These are phyloP conservation scores for Lasiurus cinereus DNA, from an alignment of 2,113 vertebrate species.

Conservation along the genomic window DNA sequence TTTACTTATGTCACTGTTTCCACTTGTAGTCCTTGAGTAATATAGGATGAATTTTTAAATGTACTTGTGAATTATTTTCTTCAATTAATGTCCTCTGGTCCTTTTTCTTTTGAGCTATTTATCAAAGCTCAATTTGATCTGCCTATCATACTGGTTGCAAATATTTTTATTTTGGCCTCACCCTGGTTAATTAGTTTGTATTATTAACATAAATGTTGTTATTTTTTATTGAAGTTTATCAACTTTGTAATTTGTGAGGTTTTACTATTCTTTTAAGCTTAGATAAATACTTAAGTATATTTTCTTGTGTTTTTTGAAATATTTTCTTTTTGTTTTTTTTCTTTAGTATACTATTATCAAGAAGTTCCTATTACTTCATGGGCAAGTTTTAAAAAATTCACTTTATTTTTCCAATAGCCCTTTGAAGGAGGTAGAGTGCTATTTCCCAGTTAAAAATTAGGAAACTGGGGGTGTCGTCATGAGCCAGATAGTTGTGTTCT, in stretches of 20 bases:
- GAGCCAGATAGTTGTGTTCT: background rate
- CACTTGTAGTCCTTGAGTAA: background rate
- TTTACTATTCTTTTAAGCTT: constrained; percentile 46
- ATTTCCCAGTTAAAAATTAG: background rate
- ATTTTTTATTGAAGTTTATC: background rate
- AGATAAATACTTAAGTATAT: constrained; percentile 29
- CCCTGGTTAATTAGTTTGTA: background rate
- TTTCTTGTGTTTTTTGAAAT: constrained; percentile 49
- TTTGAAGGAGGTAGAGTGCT: no score
- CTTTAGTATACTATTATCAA: background rate
- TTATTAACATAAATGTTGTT: background rate
- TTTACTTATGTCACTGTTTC: background rate
- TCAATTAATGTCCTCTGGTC: background rate
- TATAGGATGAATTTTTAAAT: background rate
- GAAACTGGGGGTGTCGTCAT: background rate
- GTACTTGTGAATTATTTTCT: constrained; percentile 9
- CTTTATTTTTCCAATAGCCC: no score
- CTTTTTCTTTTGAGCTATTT: background rate
- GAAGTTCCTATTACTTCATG: background rate
- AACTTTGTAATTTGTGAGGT: background rate
- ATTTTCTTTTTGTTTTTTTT: background rate
- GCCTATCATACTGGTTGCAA: background rate
- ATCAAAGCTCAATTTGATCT: background rate
- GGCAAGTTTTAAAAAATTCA: constrained; percentile 68
- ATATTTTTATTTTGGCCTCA: background rate